These are phyloP conservation scores for Campaea margaritaria DNA, from an alignment of 2,888 invertebrate genomes.

Conservation along the genomic window DNA sequence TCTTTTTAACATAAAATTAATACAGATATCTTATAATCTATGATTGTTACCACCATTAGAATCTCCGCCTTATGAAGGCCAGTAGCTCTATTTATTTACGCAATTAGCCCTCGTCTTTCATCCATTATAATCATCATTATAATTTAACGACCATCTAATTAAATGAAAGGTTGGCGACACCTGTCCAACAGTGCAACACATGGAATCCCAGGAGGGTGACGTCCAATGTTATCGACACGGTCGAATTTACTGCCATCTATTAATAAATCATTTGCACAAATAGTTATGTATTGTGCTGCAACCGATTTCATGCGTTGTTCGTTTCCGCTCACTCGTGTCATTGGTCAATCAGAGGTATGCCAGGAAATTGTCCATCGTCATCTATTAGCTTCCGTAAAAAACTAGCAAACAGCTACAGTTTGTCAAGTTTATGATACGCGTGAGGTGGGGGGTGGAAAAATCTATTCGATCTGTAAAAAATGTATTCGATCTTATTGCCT, in stretches of 20 bases:
- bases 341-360: conserved; percentile 19
- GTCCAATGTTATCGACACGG: conserved; percentile 67
- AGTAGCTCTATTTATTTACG: not conserved
- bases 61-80: not conserved
- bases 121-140: conserved; percentile 11
- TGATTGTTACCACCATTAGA: too few species aligned
- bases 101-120: conserved; percentile 17
- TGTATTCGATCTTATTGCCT: too few species aligned
- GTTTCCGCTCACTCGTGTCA: conserved; percentile 26
- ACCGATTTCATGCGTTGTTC: conserved; percentile 16
- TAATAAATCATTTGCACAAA: conserved; percentile 38
- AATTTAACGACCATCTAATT: conserved; percentile 12
- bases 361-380: conserved; percentile 13
- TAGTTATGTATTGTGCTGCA: conserved; percentile 11
- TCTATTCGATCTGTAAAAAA: too few species aligned
- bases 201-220: conserved; percentile 67
- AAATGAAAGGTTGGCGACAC: conserved; percentile 52
- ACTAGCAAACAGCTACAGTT: too few species aligned
- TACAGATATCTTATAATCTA: too few species aligned
- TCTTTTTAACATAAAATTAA: too few species aligned
- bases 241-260: conserved; percentile 51
- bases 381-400: not conserved
- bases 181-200: conserved; percentile 51
- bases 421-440: too few species aligned
- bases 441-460: too few species aligned